These are phyloP conservation scores for Myopa testacea DNA, from an alignment of 2,888 invertebrate genomes.

Conservation along the genomic window DNA sequence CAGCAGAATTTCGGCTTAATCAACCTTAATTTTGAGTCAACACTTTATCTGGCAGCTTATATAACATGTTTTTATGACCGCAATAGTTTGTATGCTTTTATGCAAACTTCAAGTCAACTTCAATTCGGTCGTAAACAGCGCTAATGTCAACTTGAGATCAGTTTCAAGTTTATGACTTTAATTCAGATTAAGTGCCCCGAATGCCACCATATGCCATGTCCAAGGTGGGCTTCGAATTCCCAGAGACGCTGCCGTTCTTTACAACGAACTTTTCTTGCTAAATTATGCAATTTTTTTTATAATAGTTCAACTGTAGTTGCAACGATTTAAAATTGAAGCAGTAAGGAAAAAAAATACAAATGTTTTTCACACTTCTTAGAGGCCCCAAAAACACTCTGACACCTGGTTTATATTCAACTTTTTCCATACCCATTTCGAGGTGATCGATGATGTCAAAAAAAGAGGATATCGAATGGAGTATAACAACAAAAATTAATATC, in stretches of 20 bases:
- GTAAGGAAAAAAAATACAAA: neutral
- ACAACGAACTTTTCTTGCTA: neutral
- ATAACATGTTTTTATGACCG: slow-evolving; percentile 16
- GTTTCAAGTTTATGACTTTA: slow-evolving; percentile 15
- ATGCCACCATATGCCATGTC: neutral
- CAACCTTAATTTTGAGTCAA: slow-evolving; percentile 7
- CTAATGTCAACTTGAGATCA: slow-evolving; percentile 20
- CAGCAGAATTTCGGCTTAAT: slow-evolving; percentile 2
- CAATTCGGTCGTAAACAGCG: slow-evolving; percentile 9
- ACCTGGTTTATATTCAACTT: no score
- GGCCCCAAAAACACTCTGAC: no score
- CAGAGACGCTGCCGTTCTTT: neutral
- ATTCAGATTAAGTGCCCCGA: slow-evolving; percentile 7
- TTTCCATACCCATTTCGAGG: no score
- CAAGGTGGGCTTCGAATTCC: neutral
- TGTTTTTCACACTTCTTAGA: no score
- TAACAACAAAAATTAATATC: no score
- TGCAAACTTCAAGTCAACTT: slow-evolving; percentile 10
- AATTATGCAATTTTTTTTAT: neutral
- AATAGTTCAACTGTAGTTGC: neutral
- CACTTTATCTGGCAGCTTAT: slow-evolving; percentile 16
- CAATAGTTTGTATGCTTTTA: slow-evolving; percentile 17
- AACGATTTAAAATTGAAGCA: neutral
- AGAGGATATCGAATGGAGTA: no score
- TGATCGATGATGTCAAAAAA: no score